Conservation (phyloP, 2,888 invertebrate species). For the Noctua janthe region DNA sequence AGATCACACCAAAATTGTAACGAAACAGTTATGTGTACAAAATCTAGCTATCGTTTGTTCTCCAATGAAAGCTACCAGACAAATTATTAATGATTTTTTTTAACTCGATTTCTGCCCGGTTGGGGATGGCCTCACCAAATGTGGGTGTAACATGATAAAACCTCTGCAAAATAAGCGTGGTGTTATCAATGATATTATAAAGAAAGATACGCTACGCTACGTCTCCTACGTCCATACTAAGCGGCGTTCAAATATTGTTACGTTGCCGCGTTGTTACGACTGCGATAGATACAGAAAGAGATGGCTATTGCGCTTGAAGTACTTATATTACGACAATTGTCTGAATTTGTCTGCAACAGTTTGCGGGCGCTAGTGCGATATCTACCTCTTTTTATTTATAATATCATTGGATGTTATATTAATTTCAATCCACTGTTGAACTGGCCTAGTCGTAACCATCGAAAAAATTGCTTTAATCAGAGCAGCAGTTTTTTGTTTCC, state of each 20-base stretch:
- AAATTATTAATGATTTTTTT: background rate
- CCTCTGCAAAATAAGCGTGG: background rate
- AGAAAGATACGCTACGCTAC: no score
- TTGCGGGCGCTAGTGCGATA: no score
- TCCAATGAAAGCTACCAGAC: background rate
- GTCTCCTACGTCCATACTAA: no score
- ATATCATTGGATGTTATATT: background rate
- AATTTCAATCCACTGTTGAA: background rate
- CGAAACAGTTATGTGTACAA: background rate
- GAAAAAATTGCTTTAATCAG: constrained; percentile 4
- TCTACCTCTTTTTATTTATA: no score
- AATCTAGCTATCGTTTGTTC: background rate
- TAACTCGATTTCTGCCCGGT: background rate
- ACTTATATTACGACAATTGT: no score
- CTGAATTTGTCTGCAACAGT: no score
- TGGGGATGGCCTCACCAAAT: background rate
- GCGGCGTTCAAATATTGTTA: no score
- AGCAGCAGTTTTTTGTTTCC: background rate
- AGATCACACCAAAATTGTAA: background rate
- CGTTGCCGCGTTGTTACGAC: no score
- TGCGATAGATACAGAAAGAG: no score
- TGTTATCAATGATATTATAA: no score
- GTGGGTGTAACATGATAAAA: background rate
- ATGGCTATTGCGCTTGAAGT: no score
- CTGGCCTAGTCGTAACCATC: background rate